These are phyloP conservation scores for Hemicrepidius hirtus DNA, from an alignment of 2,888 invertebrate species.

Conservation along the genomic window DNA sequence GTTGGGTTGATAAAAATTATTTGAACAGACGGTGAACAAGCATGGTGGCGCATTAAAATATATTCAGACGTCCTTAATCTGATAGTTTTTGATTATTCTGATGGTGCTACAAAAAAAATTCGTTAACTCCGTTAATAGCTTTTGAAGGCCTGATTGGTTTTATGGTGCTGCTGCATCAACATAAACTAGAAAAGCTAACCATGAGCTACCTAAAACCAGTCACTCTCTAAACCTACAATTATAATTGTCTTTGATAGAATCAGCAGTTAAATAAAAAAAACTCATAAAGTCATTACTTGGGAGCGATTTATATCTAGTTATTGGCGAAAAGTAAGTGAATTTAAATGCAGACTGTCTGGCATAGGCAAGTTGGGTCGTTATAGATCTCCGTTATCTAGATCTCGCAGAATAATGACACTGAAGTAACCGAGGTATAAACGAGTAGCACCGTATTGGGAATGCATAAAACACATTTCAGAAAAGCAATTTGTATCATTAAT, in stretches of 20 bases:
- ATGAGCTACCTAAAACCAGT: too few relatives aligned
- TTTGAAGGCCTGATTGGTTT: too few relatives aligned
- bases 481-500: slow-evolving; percentile 74
- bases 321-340: slow-evolving; percentile 55
- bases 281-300: slow-evolving; percentile 27
- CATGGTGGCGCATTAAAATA: too few relatives aligned
- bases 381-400: slow-evolving; percentile 52
- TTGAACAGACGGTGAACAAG: too few relatives aligned
- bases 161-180: too few relatives aligned
- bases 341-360: slow-evolving; percentile 52
- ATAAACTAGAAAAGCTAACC: too few relatives aligned
- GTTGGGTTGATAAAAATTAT: too few relatives aligned
- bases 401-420: slow-evolving; percentile 45
- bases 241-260: neutral
- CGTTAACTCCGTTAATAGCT: too few relatives aligned
- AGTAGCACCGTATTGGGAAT: slow-evolving; percentile 63
- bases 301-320: slow-evolving; percentile 50
- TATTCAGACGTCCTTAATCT: too few relatives aligned
- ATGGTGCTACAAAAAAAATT: too few relatives aligned
- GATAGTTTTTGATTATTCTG: too few relatives aligned
- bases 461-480: slow-evolving; percentile 71
- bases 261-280: neutral
- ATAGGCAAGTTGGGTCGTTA: slow-evolving; percentile 43
- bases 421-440: slow-evolving; percentile 46
- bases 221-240: too few relatives aligned